These are phyloP conservation scores for Scatophagus argus DNA, from an alignment of 2,113 vertebrate genomes.

Conservation along the genomic window DNA sequence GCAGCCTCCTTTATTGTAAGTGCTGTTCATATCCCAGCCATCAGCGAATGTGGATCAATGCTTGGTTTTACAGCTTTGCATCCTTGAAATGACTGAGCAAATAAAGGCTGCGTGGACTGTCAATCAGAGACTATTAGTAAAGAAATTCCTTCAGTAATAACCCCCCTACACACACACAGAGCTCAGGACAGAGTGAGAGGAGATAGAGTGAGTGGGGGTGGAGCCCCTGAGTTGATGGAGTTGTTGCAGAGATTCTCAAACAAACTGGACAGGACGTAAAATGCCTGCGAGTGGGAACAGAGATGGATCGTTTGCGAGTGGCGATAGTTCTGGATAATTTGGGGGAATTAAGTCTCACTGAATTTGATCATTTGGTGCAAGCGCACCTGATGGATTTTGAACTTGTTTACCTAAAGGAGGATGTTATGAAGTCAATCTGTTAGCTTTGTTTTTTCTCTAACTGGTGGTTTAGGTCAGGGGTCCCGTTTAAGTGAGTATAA, in stretches of 20 bases:
- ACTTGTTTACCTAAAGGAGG: constrained; percentile 26
- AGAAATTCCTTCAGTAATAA: constrained; percentile 67
- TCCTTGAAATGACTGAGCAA: constrained; percentile 68
- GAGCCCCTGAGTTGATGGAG: constrained; percentile 57
- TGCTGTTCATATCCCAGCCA: constrained; percentile 72
- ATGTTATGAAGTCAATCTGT: constrained; percentile 19
- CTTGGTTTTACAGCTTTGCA: constrained; percentile 74
- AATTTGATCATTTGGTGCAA: constrained; percentile 2
- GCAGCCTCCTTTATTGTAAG: constrained; percentile 71
- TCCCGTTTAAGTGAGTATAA: constrained; percentile 55
- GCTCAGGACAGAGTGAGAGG: constrained; percentile 34
- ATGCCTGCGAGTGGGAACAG: constrained; percentile 3
- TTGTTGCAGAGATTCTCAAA: constrained; percentile 48
- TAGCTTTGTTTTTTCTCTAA: constrained; percentile 6
- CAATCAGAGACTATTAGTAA: constrained; percentile 71
- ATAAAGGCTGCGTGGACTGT: constrained; percentile 55
- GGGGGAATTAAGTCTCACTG: background rate
- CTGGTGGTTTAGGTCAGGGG: constrained; percentile 36
- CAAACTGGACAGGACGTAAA: constrained; percentile 22
- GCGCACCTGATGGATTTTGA: constrained; percentile 32
- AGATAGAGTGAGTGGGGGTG: constrained; percentile 42
- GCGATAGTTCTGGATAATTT: constrained; percentile 38
- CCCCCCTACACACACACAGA: background rate
- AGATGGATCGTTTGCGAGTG: constrained; percentile 26
- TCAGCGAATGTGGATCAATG: constrained; percentile 77